Evolutionary conservation across 2,888 invertebrate species (phyloP).

Genomic region (Parnassius apollo): DNA sequence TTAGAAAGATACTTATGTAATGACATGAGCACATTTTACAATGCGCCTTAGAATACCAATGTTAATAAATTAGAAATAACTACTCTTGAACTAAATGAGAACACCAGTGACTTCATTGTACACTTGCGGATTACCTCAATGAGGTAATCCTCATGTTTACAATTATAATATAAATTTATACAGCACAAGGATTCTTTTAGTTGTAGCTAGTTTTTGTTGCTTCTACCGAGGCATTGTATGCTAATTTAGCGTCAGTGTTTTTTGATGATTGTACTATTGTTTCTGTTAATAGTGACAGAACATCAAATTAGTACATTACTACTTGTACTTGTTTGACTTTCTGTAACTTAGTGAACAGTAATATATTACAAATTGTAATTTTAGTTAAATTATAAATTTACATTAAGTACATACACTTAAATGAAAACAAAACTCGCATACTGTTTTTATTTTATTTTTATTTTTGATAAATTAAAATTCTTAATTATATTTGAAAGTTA

Average conservation of each 20-base stretch:
- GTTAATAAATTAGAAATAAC: constrained; percentile 4
- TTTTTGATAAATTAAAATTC: too few relatives aligned
- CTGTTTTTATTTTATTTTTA: too few relatives aligned
- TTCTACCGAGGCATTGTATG: constrained; percentile 15
- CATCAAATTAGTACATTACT: neutral
- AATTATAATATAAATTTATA: constrained; percentile 11
- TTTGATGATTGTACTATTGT: constrained; percentile 8
- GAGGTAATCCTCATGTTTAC: neutral
- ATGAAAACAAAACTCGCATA: too few relatives aligned
- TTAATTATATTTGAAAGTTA: too few relatives aligned
- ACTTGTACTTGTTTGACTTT: too few relatives aligned
- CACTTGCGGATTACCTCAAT: constrained; percentile 18
- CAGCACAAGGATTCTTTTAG: neutral
- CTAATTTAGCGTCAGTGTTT: constrained; percentile 3
- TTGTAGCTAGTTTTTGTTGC: neutral
- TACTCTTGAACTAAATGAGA: constrained; percentile 10
- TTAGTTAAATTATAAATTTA: too few relatives aligned
- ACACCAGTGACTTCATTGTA: constrained; percentile 16
- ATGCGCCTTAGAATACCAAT: neutral
- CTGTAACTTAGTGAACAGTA: too few relatives aligned
- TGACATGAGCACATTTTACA: neutral
- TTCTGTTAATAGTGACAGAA: constrained; percentile 3
- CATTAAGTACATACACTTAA: too few relatives aligned
- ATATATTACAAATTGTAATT: too few relatives aligned
- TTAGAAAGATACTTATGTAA: constrained; percentile 9